Base-by-base conservation (phyloP, 2,797 vertebrate genomes). In the Enteromius trimaculatus region DNA sequence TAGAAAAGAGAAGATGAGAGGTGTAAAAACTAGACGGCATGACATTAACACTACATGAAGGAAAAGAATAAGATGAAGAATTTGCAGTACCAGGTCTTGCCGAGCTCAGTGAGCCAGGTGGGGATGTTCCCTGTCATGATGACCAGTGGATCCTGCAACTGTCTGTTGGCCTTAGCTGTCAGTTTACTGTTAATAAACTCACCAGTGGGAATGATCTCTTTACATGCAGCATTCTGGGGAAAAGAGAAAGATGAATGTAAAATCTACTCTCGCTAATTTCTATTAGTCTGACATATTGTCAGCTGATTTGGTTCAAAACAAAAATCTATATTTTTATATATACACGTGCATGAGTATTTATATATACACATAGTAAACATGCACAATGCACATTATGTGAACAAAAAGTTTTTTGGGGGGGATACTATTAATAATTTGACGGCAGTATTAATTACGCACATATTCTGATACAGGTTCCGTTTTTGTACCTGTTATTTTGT, bases 111-210 rank as follows among this genome's bases (percentile, higher is more conserved):
- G 85, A 99, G 96, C 98, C 98, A 99, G 2, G 97, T 96, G 0
- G 98, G 98, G 93, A 99, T 99, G 91, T 99, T 99, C 89, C 98
- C 98, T 1, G 98, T 99, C 98, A 99, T 99, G 92, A 99, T 99
- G 86, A 99, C 98, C 92, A 99, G 94, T 10, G 98, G 98, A 92
- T 99, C 98, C 92, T 99, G 98, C 86, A 99, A 96, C 93, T 99
- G 98, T 91, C 98, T 95, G 93, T 99, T 99, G 47, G 98, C 98
- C 95, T 99, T 99, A 91, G 98, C 98, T 86, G 98, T 99, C 94
- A 99, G 94, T 91, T 99, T 99, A 92, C 97, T 99, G 94, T 99
- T 99, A 87, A 97, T 99, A 89, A 99, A 99, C 93, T 99, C 98
- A 1, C 93, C 95, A 84, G 96, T 99, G 87, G 97, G 90, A 92